Evolutionary conservation across 2,113 vertebrate species (phyloP), one percentile per base, ranked within the genome.

Genomic region (Poeciliopsis retropinna): DNA sequence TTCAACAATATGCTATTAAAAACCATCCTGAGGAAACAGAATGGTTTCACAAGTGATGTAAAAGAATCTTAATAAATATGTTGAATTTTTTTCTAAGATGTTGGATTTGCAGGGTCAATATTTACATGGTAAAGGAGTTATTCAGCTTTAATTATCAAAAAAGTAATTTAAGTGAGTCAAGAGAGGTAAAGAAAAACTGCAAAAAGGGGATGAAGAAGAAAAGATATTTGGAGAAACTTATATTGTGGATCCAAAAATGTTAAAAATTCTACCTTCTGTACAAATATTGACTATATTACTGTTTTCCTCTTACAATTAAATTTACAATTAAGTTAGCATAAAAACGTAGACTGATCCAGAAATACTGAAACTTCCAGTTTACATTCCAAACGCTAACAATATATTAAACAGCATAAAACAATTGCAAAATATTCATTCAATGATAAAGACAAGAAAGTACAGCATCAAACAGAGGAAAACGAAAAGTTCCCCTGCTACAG

Each of bases 341-440:
- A 47, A 27, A 69, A 28, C 44, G 7, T 7, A 6, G 22, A n/a
- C 9, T 54, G 19, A n/a, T 3, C 51, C 1, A 25, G 22, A 54
- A 54, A 54, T 25, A 22, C 19, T 54, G 51, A 11, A 60, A 39
- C 25, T 67, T 62, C 19, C 13, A 27, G 12, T 65, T 29, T 39
- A 5, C 1, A 65, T 34, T 62, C 5, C 8, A 60, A 14, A 10
- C 1, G 54, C 44, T 5, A 64, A 12, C 64, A 3, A 37, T 14
- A 62, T 37, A 60, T 60, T 63, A 62, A 10, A 9, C 34, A 79
- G 3, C 44, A 13, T 39, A 22, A 57, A 34, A 72, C 31, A 78
- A 75, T 69, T 31, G 60, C 70, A 75, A 83, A 71, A 88, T 60
- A 78, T 83, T 73, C 78, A 76, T 66, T 67, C 68, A 81, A 64